Evolutionary conservation across 2,888 invertebrate genomes (phyloP), one percentile per base, ranked within the genome.

Genomic region (Aquatica leii): DNA sequence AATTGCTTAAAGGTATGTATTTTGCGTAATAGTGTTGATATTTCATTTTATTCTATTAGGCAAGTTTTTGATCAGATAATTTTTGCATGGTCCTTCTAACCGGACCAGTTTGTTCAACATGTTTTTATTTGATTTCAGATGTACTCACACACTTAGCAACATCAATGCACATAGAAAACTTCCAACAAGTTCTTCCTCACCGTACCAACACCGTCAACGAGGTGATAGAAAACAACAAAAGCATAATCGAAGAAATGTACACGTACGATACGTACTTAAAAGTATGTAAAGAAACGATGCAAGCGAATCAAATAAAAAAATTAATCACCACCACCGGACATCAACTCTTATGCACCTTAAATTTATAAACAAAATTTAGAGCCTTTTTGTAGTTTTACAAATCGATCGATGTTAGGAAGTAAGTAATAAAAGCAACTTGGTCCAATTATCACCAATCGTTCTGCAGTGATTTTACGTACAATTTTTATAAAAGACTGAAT

Each of bases 241-340:
- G n/a, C n/a, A n/a, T n/a, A n/a, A n/a, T n/a, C n/a, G 78, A 78
- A 58, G 81, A 81, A 63, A 80, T 82, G n/a, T 80, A 81, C 59
- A 77, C 80, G 63, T 82, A 82, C 65, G 82, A 81, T 37, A 80
- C 79, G 2, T 84, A 83, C 69, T 76, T 84, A n/a, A 76, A 78
- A 35, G 80, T 82, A 34, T 84, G 84, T 46, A 86, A 86, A 58
- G 85, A 86, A 64, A 85, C 86, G 35, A 86, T 86, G 73, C 86
- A 87, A 59, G 87, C 87, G 17, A 85, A 87, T 72, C 86, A 87
- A 64, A 81, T 88, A 54, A 83, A 84, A 66, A 84, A 86, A 41
- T 84, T 88, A 79, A 86, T 87, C 48, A 85, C 85, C 69, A 84
- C 85, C 5, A 87, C 87, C 24, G 87, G 87, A 46, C 85, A 86